Percentiles rank a stretch among this genome's conserved stretches.
These are phyloP conservation scores for Dendronephthya gigantea DNA, from an alignment of 64 coral and sea anemone species.

Conservation along the genomic window DNA sequence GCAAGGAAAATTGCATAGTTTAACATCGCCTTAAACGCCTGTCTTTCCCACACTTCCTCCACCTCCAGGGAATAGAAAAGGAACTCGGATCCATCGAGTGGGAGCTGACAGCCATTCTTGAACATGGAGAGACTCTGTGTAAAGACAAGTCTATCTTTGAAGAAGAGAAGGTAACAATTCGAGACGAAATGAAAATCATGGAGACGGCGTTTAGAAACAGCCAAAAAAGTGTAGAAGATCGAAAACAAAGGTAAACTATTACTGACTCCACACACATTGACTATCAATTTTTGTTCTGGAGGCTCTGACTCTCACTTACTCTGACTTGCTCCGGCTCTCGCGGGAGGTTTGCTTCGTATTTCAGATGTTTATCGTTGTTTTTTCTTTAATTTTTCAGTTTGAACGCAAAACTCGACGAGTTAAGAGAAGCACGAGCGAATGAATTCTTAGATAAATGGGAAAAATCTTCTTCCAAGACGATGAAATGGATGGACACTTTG, in stretches of 20 bases:
- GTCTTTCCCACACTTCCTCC: not conserved
- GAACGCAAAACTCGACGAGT: not conserved
- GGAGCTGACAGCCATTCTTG: not conserved
- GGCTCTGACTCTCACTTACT: too few species aligned
- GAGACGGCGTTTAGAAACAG: not conserved
- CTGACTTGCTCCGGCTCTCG: too few species aligned
- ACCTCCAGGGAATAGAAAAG: not conserved
- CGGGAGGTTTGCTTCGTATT: not conserved
- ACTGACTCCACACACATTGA: too few species aligned
- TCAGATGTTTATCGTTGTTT: not conserved
- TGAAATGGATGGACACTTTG: not conserved
- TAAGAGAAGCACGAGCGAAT: not conserved
- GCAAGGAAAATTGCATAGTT: too few species aligned
- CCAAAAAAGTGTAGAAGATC: not conserved
- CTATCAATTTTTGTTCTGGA: too few species aligned
- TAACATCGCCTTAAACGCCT: too few species aligned
- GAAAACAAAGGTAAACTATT: not conserved
- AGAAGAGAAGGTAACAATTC: not conserved
- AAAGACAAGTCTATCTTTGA: conserved; percentile 9
- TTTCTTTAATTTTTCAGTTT: not conserved
- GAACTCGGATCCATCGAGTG: not conserved
- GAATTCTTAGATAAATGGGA: not conserved
- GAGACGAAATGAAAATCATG: not conserved
- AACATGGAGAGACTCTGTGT: not conserved
- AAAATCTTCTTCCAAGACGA: not conserved